Conservation (phyloP, 2,113 vertebrate species). For the Jaculus jaculus region DNA sequence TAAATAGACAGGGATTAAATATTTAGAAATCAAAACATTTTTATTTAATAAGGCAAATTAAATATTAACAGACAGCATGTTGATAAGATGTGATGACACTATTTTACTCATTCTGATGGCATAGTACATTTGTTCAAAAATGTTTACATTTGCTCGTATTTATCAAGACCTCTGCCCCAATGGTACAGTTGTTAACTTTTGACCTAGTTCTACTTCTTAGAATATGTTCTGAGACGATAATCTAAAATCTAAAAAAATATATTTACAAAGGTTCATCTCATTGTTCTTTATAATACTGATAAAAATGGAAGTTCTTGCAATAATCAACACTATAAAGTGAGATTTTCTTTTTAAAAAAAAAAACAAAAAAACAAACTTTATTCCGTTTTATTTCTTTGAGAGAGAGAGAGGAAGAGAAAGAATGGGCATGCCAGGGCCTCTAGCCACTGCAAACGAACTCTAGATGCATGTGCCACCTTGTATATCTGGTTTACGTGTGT, state of each 20-base stretch:
- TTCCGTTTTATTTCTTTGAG: too few species aligned
- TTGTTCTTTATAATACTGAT: neutral
- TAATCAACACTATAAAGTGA: neutral
- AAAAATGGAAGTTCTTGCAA: neutral
- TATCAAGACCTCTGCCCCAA: neutral
- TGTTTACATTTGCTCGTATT: neutral
- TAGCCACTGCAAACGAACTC: too few species aligned
- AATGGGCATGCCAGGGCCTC: too few species aligned
- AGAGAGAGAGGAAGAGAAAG: too few species aligned
- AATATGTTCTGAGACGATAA: neutral
- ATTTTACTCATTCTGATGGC: neutral
- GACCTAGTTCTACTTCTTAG: neutral
- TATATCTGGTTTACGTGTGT: too few species aligned
- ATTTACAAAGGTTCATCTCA: neutral
- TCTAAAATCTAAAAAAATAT: neutral
- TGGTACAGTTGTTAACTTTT: neutral
- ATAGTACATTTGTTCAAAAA: neutral
- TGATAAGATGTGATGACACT: neutral
- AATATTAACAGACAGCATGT: neutral
- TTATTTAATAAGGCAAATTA: conserved; percentile 29
- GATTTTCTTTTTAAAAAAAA: too few species aligned
- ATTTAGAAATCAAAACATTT: neutral
- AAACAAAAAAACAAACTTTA: too few species aligned
- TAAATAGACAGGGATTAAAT: neutral
- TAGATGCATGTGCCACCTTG: too few species aligned